Percentiles rank a stretch among this genome's conserved stretches.
phyloP scores from a whole-genome alignment of 2,797 vertebrate genomes.

The Lophotriccus pileatus region DNA sequence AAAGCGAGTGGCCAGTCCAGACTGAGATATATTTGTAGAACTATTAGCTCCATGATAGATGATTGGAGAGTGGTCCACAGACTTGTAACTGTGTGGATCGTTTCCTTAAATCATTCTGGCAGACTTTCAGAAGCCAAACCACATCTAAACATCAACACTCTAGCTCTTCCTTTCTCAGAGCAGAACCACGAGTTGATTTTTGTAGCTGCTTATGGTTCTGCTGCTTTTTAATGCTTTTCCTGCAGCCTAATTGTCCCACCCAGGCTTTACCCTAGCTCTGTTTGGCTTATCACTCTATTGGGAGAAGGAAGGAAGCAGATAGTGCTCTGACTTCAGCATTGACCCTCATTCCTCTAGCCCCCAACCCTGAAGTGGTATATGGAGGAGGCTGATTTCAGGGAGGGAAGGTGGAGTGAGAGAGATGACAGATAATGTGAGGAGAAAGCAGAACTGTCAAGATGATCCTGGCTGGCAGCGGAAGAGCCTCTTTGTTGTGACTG shows the following conservation, averaged over 20 bases:
- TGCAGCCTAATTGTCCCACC: neutral
- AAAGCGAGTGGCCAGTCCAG: neutral
- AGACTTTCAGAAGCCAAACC: neutral
- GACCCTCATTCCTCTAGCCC: neutral
- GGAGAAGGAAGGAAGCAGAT: neutral
- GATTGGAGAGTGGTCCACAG: neutral
- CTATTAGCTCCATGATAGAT: neutral
- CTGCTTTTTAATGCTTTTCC: neutral
- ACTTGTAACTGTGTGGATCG: neutral
- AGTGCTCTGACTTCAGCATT: neutral
- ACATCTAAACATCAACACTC: neutral
- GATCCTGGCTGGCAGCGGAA: conserved; percentile 2
- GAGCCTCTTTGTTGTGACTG: conserved; percentile 30
- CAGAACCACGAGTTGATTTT: neutral
- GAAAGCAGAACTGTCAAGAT: conserved; percentile 63
- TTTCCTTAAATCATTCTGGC: neutral
- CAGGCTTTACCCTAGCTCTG: neutral
- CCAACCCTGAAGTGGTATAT: neutral
- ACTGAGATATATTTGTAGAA: neutral
- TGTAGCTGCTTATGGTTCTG: neutral
- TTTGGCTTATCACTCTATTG: neutral
- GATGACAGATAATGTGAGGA: conserved; percentile 27
- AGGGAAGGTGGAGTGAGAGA: neutral
- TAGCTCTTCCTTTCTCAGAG: neutral
- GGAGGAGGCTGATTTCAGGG: neutral